These are phyloP conservation scores for Sanderia malayensis DNA, from an alignment of 30 jellyfish, hydroid and myxozoan genomes.

Conservation along the genomic window DNA sequence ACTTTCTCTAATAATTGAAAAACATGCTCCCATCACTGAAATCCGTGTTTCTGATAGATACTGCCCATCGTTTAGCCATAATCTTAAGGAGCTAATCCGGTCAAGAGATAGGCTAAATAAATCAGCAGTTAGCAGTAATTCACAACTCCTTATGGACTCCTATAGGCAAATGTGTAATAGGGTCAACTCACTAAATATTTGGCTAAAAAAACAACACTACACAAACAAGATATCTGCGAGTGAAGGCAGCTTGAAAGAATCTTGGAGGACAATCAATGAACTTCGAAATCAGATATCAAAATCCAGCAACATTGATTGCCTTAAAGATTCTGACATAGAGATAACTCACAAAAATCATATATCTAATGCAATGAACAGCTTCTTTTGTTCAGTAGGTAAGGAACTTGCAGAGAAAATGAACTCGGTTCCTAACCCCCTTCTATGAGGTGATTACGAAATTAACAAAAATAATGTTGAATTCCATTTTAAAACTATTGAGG, in stretches of 20 bases:
- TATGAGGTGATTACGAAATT: too few species aligned
- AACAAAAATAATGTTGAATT: too few species aligned
- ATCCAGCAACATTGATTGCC: conserved; percentile 31
- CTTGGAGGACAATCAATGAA: conserved; percentile 24
- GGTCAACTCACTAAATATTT: conserved; percentile 27
- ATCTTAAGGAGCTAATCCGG: conserved; percentile 27
- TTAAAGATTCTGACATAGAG: conserved; percentile 16
- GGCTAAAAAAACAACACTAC: conserved; percentile 38
- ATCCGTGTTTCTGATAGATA: conserved; percentile 30
- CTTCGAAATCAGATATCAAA: conserved; percentile 8
- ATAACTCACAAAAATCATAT: conserved; percentile 5
- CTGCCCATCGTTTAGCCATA: conserved; percentile 31
- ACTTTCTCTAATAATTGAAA: conserved; percentile 18
- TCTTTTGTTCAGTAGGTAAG: too few species aligned
- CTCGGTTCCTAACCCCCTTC: too few species aligned
- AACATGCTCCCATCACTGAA: conserved; percentile 34
- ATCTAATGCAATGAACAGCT: too few species aligned
- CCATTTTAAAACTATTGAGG: too few species aligned
- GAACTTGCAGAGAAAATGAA: too few species aligned
- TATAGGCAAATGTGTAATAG: conserved; percentile 45
- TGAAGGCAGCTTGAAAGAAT: conserved; percentile 15
- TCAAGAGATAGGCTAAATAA: conserved; percentile 39
- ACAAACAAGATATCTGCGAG: conserved; percentile 17
- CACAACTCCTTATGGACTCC: conserved; percentile 49
- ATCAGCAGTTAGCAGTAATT: conserved; percentile 27